Conservation (phyloP, 2,888 invertebrate genomes). For the Neelides folsomi region DNA sequence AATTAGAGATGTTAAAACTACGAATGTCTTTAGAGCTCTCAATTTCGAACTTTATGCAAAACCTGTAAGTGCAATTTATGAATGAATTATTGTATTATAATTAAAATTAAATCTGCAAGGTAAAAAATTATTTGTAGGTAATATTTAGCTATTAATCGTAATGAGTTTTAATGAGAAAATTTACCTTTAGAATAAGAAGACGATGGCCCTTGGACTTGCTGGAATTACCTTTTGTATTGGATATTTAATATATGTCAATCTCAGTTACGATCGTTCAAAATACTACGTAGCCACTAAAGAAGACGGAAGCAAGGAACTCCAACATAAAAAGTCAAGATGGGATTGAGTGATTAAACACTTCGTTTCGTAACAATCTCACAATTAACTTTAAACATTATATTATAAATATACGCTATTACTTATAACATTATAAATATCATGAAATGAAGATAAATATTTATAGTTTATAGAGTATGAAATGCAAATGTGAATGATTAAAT, state of each 20-base stretch:
- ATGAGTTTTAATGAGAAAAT: constrained; percentile 2
- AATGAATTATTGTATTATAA: constrained; percentile 36
- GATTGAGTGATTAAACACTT: constrained; percentile 34
- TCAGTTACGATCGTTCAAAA: constrained; percentile 61
- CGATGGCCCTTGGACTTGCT: constrained; percentile 68
- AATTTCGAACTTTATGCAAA: constrained; percentile 82
- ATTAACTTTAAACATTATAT: no score
- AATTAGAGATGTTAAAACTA: constrained; percentile 56
- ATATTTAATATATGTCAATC: constrained; percentile 74
- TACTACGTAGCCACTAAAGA: constrained; percentile 66
- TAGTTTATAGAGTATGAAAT: no score
- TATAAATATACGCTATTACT: no score
- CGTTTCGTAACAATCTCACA: no score
- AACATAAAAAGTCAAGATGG: constrained; percentile 37
- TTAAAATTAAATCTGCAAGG: background rate
- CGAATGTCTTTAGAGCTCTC: constrained; percentile 60
- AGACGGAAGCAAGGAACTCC: constrained; percentile 46
- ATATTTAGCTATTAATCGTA: background rate
- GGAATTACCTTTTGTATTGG: constrained; percentile 60
- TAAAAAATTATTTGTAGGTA: background rate
- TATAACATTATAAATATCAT: no score
- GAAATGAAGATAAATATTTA: no score
- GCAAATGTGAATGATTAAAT: no score
- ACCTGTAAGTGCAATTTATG: constrained; percentile 77
- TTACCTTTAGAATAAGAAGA: constrained; percentile 59